A percentile compares a stretch with the other conserved stretches of the same genome.
These are phyloP conservation scores for Sycophaga agraensis DNA, from an alignment of 1,140 invertebrate genomes.

Conservation along the genomic window DNA sequence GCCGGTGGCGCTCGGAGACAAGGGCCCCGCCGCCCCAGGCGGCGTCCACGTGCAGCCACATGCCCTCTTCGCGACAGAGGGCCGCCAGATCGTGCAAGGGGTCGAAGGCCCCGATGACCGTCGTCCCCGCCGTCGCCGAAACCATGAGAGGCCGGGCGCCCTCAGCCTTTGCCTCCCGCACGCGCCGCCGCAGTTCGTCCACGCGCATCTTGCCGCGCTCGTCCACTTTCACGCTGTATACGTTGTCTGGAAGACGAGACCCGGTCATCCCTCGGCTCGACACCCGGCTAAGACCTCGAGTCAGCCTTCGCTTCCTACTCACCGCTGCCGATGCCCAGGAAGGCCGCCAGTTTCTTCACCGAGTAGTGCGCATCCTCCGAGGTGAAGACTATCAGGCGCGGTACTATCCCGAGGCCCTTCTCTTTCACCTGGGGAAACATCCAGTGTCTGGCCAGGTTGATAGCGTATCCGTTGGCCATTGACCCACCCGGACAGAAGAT, in stretches of 20 bases:
- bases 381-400: constrained; percentile 75
- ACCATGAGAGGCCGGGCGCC: constrained; percentile 83
- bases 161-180: constrained; percentile 67
- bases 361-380: constrained; percentile 95
- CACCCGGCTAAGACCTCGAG: too few relatives aligned
- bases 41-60: constrained; percentile 96
- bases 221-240: constrained; percentile 73
- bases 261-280: too few relatives aligned
- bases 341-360: constrained; percentile 80
- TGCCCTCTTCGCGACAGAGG: constrained; percentile 76
- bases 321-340: constrained; percentile 75
- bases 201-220: constrained; percentile 76
- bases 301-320: not conserved
- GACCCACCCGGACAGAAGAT: constrained; percentile 96
- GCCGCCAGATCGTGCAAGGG: constrained; percentile 78
- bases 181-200: constrained; percentile 69
- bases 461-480: constrained; percentile 93
- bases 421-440: constrained; percentile 60
- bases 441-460: constrained; percentile 82
- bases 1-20: constrained; percentile 77
- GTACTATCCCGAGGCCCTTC: constrained; percentile 67
- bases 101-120: constrained; percentile 86
- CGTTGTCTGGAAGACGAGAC: constrained; percentile 64
- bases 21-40: constrained; percentile 92
- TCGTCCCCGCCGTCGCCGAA: constrained; percentile 85